These are phyloP conservation scores for Grantiella picta DNA, from an alignment of 2,113 vertebrate genomes.

Conservation along the genomic window DNA sequence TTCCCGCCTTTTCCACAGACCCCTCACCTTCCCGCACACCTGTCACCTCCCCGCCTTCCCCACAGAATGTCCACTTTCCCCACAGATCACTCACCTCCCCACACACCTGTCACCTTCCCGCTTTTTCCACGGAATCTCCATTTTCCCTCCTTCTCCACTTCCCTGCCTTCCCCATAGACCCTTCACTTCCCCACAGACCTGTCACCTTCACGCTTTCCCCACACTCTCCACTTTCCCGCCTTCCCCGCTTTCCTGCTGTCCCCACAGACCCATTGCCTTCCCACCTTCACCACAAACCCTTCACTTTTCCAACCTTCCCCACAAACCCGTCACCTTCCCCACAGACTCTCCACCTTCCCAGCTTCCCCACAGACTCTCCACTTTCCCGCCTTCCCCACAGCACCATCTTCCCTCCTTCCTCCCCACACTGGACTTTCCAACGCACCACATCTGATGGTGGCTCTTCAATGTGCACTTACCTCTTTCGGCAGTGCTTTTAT, in stretches of 20 bases:
- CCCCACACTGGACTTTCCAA: neutral
- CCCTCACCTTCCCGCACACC: neutral
- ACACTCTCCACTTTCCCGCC: neutral
- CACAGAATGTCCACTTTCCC: no score
- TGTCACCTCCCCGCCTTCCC: neutral
- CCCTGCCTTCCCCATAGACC: neutral
- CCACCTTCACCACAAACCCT: no score
- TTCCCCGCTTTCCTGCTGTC: neutral
- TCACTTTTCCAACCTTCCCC: no score
- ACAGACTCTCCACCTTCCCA: neutral
- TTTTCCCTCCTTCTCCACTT: neutral
- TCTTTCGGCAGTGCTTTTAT: neutral
- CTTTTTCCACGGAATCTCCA: neutral
- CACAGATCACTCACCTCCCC: neutral
- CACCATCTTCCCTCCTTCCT: neutral
- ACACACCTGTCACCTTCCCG: neutral
- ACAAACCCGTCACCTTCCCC: neutral
- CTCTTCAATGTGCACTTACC: neutral
- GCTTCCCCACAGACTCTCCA: neutral
- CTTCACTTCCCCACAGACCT: neutral
- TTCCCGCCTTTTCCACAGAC: neutral
- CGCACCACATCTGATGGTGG: fast-evolving
- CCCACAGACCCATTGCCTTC: neutral
- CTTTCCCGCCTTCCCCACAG: neutral
- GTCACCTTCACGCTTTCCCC: no score